Base-by-base conservation (phyloP, 2,113 vertebrate species). In the Podocnemis expansa region DNA sequence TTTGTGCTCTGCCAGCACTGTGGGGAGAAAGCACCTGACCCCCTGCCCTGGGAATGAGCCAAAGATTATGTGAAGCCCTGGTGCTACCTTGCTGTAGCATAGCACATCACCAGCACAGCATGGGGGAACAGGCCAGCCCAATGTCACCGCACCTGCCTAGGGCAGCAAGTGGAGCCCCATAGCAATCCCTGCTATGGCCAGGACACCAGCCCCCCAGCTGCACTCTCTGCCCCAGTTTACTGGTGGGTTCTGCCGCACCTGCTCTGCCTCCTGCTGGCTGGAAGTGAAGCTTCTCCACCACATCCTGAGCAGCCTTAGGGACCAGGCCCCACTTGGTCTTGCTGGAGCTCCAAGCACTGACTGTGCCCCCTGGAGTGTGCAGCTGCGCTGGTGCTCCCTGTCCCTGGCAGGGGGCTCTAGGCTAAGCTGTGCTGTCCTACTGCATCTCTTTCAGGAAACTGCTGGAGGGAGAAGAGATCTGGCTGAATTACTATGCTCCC, bases 391-490 rank as follows among this genome's bases (percentile, higher is more conserved):
- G 45, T 63, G 55, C 17, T n/a, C n/a, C n/a, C n/a, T n/a, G n/a
- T n/a, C n/a, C n/a, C 38, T 11, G n/a, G n/a, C 17, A 6, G 34
- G 70, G 17, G n/a, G 4, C 63, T 38, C n/a, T 19, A 31, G 11
- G 9, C 13, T 80, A 21, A 70, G 17, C 63, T 70, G 34, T 1
- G 17, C 34, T 38, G 4, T 70, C 63, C 34, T 34, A 17, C 22
- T 4, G 63, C 34, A 8, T 92, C 41, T 82, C 93, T 93, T 88
- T 70, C 96, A 99, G 98, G 97, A 98, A 98, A 97, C 98, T 99
- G 91, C 97, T 99, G 97, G 98, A 99, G 91, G 98, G 98, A 52
- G 99, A 99, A 55, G 99, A 99, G 97, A 96, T 98, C 92, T 98
- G 99, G n/a, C 97, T 99, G 97, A 97, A 97, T 5, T 98, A 97